Evolutionary conservation across 2,888 invertebrate species (phyloP), one percentile per base, ranked within the genome.

Genomic region (Aphodius sticticus): DNA sequence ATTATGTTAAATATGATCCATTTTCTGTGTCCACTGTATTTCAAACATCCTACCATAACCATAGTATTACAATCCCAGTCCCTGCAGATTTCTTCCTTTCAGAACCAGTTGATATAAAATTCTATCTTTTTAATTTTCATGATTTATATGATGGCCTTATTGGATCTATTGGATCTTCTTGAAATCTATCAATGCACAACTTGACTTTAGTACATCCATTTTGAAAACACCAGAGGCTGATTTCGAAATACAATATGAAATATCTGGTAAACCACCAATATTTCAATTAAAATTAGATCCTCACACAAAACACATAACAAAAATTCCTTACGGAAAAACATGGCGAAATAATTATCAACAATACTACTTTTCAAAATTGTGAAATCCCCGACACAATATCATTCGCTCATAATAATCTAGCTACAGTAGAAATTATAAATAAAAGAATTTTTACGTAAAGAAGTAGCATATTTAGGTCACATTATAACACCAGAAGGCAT

Each of bases 391-490:
- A 53, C 1, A 7, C 53, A 12, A 9, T 53, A 53, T 53, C 53
- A 2, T 2, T 12, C 1, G 7, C 53, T 53, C 53, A 7, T 53
- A 53, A 53, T 26, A 26, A 26, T 26, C 3, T 26, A 26, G 26
- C 26, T 3, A 26, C 26, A 26, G 26, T 26, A 2, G 3, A 26
- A 26, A 26, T 26, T 26, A 26, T 26, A 26, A 26, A 26, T 53
- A 53, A 53, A 53, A 53, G 26, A 26, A 26, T 26, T 26, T 26
- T 26, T 26, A 26, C 3, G 26, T 3, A 2, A 26, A 26, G 26
- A 26, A 26, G 26, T 26, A 16, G 16, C 70, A 53, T 80, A 75
- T 69, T 37, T 81, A 71, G n/a, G n/a, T n/a, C n/a, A n/a, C n/a
- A n/a, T n/a, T n/a, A n/a, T n/a, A n/a, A n/a, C n/a, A n/a, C n/a